A percentile compares a stretch with the other conserved stretches of the same genome.
These are phyloP conservation scores for Ceyx erithaca DNA, from an alignment of 2,797 vertebrate genomes.

Conservation along the genomic window DNA sequence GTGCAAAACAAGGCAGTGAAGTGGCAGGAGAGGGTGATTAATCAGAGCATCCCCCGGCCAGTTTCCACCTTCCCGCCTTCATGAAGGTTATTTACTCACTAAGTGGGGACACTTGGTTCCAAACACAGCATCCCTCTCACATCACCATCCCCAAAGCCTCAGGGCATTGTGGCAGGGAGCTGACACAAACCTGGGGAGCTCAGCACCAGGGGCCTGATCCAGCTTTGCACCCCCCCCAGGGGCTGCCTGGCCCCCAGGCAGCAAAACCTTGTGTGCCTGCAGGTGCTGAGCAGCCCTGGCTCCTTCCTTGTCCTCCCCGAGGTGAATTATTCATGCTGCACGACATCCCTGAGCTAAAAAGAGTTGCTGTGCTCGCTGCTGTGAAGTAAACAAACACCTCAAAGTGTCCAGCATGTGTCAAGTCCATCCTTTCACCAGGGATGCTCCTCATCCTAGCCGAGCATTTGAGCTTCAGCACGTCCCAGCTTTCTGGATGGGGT, in stretches of 20 bases:
- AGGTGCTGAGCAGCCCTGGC: background rate
- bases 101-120: conserved; percentile 41
- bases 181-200: background rate
- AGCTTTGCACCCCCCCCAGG: background rate
- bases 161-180: background rate
- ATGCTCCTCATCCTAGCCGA: background rate
- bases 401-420: background rate
- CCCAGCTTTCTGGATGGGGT: background rate
- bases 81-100: conserved; percentile 84
- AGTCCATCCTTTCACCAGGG: background rate
- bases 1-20: conserved; percentile 63
- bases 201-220: background rate
- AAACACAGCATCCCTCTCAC: conserved; percentile 51
- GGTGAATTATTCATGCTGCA: conserved; percentile 76
- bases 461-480: accelerated
- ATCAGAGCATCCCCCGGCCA: conserved; percentile 65
- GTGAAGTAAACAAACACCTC: conserved; percentile 52
- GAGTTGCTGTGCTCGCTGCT: conserved; percentile 57
- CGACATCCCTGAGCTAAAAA: conserved; percentile 59
- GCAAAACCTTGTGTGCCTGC: background rate
- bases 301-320: background rate
- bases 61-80: conserved; percentile 46
- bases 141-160: background rate
- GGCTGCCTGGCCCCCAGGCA: background rate
- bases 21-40: conserved; percentile 66